These are phyloP conservation scores for Incurvaria masculella DNA, from an alignment of 2,888 invertebrate species.

Conservation along the genomic window DNA sequence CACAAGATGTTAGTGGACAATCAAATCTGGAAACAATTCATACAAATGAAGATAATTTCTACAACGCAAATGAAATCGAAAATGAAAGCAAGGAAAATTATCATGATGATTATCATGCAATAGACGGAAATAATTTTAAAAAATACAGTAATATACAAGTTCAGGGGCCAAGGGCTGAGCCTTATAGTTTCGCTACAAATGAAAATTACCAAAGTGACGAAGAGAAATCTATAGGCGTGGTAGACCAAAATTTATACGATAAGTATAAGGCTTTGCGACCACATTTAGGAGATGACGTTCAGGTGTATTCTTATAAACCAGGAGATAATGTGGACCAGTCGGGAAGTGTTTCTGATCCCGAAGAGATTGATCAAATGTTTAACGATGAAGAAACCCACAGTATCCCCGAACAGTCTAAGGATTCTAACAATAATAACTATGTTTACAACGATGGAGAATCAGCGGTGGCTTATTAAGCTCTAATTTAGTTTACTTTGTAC, in stretches of 20 bases:
- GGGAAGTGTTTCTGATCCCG: conserved; percentile 22
- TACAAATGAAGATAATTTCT: conserved; percentile 13
- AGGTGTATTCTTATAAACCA: conserved; percentile 25
- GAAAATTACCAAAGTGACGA: conserved; percentile 16
- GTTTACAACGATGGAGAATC: conserved; percentile 29
- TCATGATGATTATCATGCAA: not conserved
- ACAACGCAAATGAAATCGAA: conserved; percentile 11
- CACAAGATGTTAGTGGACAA: conserved; percentile 20
- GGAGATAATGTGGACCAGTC: conserved; percentile 17
- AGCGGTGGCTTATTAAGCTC: conserved; percentile 29
- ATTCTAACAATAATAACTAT: conserved; percentile 27
- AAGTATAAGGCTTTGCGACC: conserved; percentile 26
- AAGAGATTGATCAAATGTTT: conserved; percentile 24
- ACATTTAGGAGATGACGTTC: conserved; percentile 24
- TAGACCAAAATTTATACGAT: conserved; percentile 22
- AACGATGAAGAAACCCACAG: conserved; percentile 28
- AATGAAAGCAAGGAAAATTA: conserved; percentile 6
- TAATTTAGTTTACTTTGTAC: not conserved
- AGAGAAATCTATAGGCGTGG: conserved; percentile 16
- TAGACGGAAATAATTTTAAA: not conserved
- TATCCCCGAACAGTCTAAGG: conserved; percentile 23
- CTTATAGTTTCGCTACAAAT: conserved; percentile 12
- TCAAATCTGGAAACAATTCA: conserved; percentile 19
- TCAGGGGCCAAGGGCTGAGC: conserved; percentile 3
- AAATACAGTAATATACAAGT: not conserved